These are phyloP conservation scores for Oreochromis tanganicae DNA, from an alignment of 2,113 vertebrate genomes.

Conservation along the genomic window DNA sequence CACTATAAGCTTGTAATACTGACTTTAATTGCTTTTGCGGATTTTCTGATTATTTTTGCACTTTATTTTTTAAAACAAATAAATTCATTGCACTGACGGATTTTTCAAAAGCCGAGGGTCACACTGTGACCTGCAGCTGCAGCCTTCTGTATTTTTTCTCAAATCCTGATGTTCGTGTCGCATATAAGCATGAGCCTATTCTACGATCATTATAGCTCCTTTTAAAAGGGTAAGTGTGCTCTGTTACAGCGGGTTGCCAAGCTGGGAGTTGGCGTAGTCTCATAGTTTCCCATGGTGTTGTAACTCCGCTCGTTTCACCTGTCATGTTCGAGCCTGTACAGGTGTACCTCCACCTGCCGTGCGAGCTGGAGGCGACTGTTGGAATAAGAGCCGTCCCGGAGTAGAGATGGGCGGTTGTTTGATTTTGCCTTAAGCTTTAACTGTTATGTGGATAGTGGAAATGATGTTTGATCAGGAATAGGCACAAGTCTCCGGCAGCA, in stretches of 20 bases:
- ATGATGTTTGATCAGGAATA: conserved; percentile 57
- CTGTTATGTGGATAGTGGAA: conserved; percentile 46
- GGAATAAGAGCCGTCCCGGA: conserved; percentile 34
- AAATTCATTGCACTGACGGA: neutral
- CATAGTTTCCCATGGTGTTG: conserved; percentile 38
- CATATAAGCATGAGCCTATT: neutral
- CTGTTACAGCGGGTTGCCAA: neutral
- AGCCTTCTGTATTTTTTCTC: neutral
- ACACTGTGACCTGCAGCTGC: neutral
- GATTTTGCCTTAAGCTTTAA: conserved; percentile 46
- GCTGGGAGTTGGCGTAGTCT: neutral
- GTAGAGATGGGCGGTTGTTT: conserved; percentile 53
- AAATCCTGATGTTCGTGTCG: neutral
- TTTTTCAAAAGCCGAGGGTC: neutral
- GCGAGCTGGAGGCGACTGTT: conserved; percentile 35
- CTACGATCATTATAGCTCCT: neutral
- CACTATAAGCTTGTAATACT: neutral
- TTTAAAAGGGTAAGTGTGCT: neutral
- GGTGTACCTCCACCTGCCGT: conserved; percentile 75
- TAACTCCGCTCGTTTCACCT: conserved; percentile 55
- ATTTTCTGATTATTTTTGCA: neutral
- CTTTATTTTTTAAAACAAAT: neutral
- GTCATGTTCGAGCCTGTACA: conserved; percentile 73
- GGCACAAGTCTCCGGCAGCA: neutral
- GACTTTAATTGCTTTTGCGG: neutral